Percentiles rank a stretch among this genome's conserved stretches.
Evolutionary conservation across 2,113 vertebrate genomes (phyloP).

Genomic region (Pelecanus crispus): DNA sequence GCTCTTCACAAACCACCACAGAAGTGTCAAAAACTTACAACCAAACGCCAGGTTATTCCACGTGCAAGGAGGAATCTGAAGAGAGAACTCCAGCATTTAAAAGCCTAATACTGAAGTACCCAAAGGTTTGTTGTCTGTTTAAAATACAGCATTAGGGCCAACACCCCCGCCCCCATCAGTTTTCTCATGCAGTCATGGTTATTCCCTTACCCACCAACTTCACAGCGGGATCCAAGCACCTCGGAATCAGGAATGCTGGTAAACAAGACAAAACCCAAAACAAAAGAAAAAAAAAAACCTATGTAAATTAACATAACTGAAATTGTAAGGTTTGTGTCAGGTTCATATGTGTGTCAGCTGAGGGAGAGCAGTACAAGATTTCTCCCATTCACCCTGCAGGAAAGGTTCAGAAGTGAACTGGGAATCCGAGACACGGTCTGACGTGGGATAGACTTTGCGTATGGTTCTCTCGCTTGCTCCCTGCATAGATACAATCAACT

Average conservation of each 20-base stretch:
- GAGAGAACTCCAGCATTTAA: neutral
- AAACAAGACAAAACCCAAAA: neutral
- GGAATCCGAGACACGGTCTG: neutral
- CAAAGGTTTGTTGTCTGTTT: neutral
- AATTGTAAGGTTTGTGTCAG: neutral
- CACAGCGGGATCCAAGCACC: neutral
- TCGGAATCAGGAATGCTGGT: neutral
- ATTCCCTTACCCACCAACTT: neutral
- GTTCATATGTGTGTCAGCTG: neutral
- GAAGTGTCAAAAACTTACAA: neutral
- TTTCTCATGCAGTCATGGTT: neutral
- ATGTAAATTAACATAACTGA: neutral
- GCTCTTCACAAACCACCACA: neutral
- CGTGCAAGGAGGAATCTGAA: neutral
- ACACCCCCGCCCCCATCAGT: neutral
- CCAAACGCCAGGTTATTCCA: neutral
- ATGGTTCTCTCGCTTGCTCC: neutral
- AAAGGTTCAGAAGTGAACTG: neutral
- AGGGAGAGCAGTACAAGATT: neutral
- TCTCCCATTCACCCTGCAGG: neutral
- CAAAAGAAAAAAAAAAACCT: neutral
- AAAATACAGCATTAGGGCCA: neutral
- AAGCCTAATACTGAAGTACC: neutral
- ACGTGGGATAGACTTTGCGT: accelerated
- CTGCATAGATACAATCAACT: neutral